Base-by-base conservation (phyloP, 2,113 vertebrate genomes). In the Arothron firmamentum region DNA sequence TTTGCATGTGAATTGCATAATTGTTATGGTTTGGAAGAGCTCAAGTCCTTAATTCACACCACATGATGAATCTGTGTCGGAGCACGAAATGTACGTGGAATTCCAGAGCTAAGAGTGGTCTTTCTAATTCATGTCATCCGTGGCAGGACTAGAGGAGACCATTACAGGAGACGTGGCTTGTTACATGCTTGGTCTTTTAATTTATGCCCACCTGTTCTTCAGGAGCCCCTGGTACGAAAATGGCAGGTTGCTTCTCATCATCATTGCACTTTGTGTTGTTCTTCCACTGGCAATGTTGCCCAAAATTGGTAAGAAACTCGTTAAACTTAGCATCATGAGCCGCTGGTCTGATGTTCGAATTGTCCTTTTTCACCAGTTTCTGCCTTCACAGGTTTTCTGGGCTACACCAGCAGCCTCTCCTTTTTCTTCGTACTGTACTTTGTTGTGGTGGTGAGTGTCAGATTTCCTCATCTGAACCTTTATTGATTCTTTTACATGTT, bases 391-490 rank as follows among this genome's bases (percentile, higher is more conserved):
- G 97, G 95, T 79, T 98, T 97, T 89, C 93, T 99, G 85, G 94
- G 95, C 82, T 99, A 95, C 90, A 96, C 94, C 85, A 99, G 96
- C 86, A 93, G 94, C 90, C 80, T 98, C 60, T 94, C 95, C 82
- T 96, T 96, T 90, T 81, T 96, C 87, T 95, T 96, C 87, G 96
- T 93, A 92, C 81, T 94, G 75, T 96, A 95, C 84, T 98, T 99
- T 88, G 79, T 91, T 77, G 72, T 93, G 78, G 94, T 96, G 93
- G 96, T 97, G 89, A 96, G 95, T 70, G 48, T 18, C 13, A 2
- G 51, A 4, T 3, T 6, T 5, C 28, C 43, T 4, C 23, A 16
- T 42, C 34, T 6, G 21, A 38, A 20, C n/a, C 9, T 4, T 50
- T 3, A 6, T 49, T 52, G 5, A 13, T 55, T 23, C 16, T 50